phyloP scores from a whole-genome alignment of 2,797 vertebrate species.

The Ptychadena robeensis region DNA sequence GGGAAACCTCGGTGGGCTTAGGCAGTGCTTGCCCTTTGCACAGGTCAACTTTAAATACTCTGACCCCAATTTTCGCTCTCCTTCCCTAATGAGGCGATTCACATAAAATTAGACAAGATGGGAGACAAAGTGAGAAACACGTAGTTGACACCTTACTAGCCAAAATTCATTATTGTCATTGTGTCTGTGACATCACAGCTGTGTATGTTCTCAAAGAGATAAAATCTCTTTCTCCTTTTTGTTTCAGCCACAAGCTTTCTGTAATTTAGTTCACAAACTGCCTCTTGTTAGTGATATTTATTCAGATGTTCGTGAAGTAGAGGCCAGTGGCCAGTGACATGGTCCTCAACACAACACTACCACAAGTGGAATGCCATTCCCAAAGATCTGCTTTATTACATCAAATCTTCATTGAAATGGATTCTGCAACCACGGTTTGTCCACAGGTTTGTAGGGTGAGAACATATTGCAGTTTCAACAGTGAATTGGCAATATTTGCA shows the following conservation, averaged over 20 bases:
- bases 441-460: background rate
- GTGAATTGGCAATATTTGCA: background rate
- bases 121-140: conserved; percentile 79
- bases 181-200: conserved; percentile 79
- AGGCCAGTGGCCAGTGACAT: conserved; percentile 54
- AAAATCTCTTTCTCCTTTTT: conserved; percentile 59
- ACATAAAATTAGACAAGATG: conserved; percentile 77
- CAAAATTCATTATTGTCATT: conserved; percentile 76
- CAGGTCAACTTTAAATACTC: conserved; percentile 96
- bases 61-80: conserved; percentile 97
- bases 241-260: conserved; percentile 70
- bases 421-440: background rate
- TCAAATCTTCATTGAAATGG: conserved; percentile 57
- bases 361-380: conserved; percentile 58
- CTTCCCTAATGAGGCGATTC: conserved; percentile 96
- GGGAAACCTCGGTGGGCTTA: conserved; percentile 88
- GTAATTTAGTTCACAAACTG: conserved; percentile 74
- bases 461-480: background rate
- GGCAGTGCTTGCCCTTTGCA: conserved; percentile 89
- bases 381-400: conserved; percentile 69
- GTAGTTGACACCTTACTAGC: conserved; percentile 76
- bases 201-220: conserved; percentile 68
- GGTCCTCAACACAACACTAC: conserved; percentile 61
- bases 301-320: conserved; percentile 66
- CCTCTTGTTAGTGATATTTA: conserved; percentile 67